A percentile compares a stretch with the other conserved stretches of the same genome.
phyloP scores from a whole-genome alignment of 2,888 invertebrate genomes.

The Agrotis segetum region DNA sequence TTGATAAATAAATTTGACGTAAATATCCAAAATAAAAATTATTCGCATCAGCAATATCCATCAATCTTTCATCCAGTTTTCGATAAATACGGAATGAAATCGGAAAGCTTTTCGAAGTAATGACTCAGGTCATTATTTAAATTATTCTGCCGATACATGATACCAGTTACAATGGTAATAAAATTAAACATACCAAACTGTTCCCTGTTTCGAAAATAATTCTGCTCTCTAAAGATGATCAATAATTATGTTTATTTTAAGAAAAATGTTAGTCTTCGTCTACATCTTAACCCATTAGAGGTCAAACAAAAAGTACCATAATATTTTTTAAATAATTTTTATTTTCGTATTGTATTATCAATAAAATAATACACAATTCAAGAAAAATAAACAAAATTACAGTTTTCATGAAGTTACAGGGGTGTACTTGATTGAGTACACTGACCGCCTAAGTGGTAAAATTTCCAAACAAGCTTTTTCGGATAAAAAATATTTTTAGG shows the following conservation, averaged over 20 bases:
- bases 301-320: no score
- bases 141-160: background rate
- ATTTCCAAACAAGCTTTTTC: no score
- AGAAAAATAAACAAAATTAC: no score
- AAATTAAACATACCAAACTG: constrained; percentile 2
- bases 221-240: background rate
- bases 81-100: constrained; percentile 1
- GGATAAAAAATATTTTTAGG: no score
- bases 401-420: no score
- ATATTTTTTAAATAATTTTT: no score
- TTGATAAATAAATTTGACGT: background rate
- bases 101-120: background rate
- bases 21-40: background rate
- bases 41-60: background rate
- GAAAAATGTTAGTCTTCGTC: background rate
- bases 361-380: no score
- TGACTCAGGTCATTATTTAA: constrained; percentile 5
- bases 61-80: background rate
- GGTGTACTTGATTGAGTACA: no score
- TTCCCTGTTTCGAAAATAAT: background rate
- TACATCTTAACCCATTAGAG: no score
- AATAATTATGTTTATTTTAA: background rate
- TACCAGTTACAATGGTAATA: constrained; percentile 21
- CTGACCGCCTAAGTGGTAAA: no score
- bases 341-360: no score